Evolutionary conservation across 2,888 invertebrate genomes (phyloP).

Genomic region (Cancer borealis): DNA sequence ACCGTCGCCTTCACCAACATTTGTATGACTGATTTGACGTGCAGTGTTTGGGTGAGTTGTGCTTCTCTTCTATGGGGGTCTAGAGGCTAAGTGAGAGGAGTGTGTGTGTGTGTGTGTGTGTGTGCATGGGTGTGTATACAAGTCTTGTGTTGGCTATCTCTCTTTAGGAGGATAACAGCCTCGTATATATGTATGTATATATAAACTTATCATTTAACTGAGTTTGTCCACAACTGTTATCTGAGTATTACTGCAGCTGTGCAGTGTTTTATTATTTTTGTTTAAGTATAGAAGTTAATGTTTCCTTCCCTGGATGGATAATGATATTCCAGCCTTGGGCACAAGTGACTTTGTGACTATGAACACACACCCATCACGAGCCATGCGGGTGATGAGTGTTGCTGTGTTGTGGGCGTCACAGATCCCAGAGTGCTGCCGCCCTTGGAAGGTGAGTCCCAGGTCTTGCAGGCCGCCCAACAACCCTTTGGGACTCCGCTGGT

Average conservation of each 20-base stretch:
- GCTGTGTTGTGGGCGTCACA: slow-evolving; percentile 85
- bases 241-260: not conserved
- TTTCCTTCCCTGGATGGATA: not conserved
- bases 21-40: too few species aligned
- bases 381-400: slow-evolving; percentile 83
- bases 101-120: slow-evolving; percentile 42
- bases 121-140: slow-evolving; percentile 43
- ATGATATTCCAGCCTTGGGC: slow-evolving; percentile 1
- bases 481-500: slow-evolving; percentile 82
- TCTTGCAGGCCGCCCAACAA: slow-evolving; percentile 83
- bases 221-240: not conserved
- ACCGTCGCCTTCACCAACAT: too few species aligned
- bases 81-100: not conserved
- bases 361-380: slow-evolving; percentile 83
- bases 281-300: not conserved
- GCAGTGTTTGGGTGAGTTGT: too few species aligned
- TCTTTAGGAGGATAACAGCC: too few species aligned
- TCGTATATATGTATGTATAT: not conserved
- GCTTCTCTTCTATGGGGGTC: not conserved
- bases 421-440: slow-evolving; percentile 84
- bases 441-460: slow-evolving; percentile 83
- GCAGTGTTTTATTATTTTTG: not conserved
- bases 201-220: not conserved
- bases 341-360: slow-evolving; percentile 80
- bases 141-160: not conserved